Evolutionary conservation across 2,113 vertebrate species (phyloP), one percentile per base, ranked within the genome.

Genomic region (Myiozetetes cayanensis): DNA sequence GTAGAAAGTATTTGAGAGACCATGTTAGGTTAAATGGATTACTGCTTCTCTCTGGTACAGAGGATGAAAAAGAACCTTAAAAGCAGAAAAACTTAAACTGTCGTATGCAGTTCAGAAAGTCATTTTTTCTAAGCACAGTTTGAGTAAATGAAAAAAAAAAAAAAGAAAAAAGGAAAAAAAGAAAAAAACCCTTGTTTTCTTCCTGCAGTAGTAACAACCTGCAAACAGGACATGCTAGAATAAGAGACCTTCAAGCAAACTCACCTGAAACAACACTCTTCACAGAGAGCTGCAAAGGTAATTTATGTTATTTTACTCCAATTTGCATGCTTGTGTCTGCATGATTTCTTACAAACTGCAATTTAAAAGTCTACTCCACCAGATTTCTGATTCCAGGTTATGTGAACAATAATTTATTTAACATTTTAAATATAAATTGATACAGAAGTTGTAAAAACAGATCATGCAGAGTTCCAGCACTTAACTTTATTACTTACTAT

Each of bases 61-160:
- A 86, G 90, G 84, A 93, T 92, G 79, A 96, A 96, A 96, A 95
- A 96, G 94, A 94, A 94, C 79, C 84, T 87, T 94, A 85, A 91
- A 93, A 96, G 87, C 83, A 61, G 91, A 95, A 97, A 92, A 96
- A 91, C 95, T 96, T 95, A 77, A 96, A 91, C 77, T 96, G 93
- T 94, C 92, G 76, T 83, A 93, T 62, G 85, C 79, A 81, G 95
- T 95, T 81, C 3, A 91, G 70, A 75, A 92, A 95, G 81, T 55
- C 7, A 85, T 97, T 97, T 97, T 94, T 96, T 84, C 87, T 76
- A 81, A 92, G 56, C 20, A 73, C 35, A 55, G 90, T 70, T 81
- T 66, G 91, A 78, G 86, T 59, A 89, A 87, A 90, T 73, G 50
- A 83, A 84, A 49, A 47, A 56, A 22, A 70, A 6, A 35, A 56